phyloP scores from a whole-genome alignment of 1,140 invertebrate genomes.

The Meteorus sp. region DNA sequence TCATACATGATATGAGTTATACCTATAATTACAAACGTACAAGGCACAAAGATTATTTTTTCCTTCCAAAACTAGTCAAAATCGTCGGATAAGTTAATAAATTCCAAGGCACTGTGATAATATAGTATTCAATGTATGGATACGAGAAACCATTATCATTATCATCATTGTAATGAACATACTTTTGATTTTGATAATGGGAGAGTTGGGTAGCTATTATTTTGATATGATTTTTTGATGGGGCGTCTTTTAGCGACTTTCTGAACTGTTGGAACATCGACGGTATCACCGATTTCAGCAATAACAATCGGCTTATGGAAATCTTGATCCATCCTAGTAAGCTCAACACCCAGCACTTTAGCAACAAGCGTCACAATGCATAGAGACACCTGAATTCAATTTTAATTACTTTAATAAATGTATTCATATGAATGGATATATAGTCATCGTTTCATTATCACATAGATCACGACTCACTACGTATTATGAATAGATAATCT shows the following conservation, averaged over 20 bases:
- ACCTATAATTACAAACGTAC: too few species aligned
- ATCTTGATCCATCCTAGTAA: slow-evolving; percentile 69
- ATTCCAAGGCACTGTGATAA: slow-evolving; percentile 5
- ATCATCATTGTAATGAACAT: slow-evolving; percentile 44
- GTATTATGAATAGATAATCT: slow-evolving; percentile 39
- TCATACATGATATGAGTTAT: too few species aligned
- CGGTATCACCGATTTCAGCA: slow-evolving; percentile 64
- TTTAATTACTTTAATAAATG: too few species aligned
- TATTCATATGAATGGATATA: too few species aligned
- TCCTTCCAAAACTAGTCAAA: too few species aligned
- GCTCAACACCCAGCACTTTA: slow-evolving; percentile 66
- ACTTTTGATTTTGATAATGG: slow-evolving; percentile 45
- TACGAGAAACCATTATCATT: neutral
- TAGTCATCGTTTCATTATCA: too few species aligned
- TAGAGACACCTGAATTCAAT: slow-evolving; percentile 57
- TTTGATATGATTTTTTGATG: slow-evolving; percentile 44
- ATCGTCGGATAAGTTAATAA: too few species aligned
- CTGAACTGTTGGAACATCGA: slow-evolving; percentile 44
- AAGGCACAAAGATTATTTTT: too few species aligned
- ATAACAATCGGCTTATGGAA: slow-evolving; percentile 68
- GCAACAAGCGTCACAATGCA: slow-evolving; percentile 69
- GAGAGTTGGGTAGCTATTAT: slow-evolving; percentile 40
- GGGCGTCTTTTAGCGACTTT: slow-evolving; percentile 48
- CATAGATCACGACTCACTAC: too few species aligned
- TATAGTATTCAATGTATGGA: neutral